Conservation (phyloP, 2,888 invertebrate species). For the Argyra leucocephala region DNA sequence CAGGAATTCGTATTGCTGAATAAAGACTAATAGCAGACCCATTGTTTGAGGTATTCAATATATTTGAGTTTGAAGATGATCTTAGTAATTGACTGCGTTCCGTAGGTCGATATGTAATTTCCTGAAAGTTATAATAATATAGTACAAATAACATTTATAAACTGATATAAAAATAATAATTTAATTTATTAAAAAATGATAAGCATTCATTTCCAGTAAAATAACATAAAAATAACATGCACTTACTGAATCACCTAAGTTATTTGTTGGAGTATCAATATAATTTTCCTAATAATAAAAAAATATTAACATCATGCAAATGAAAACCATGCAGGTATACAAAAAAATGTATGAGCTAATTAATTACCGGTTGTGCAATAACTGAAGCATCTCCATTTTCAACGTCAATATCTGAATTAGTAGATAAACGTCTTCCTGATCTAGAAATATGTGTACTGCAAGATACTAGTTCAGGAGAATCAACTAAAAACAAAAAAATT, state of each 20-base stretch:
- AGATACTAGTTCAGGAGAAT: slow-evolving; percentile 71
- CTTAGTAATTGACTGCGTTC: slow-evolving; percentile 41
- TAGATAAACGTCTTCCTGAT: slow-evolving; percentile 26
- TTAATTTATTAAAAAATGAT: too few species aligned
- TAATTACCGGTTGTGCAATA: slow-evolving; percentile 42
- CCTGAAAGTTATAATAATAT: slow-evolving; percentile 28
- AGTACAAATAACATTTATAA: background rate
- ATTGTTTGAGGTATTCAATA: slow-evolving; percentile 16
- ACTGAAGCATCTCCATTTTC: slow-evolving; percentile 28
- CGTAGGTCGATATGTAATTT: slow-evolving; percentile 37
- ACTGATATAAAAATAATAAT: too few species aligned
- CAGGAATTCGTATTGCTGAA: slow-evolving; percentile 72
- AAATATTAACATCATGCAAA: slow-evolving; percentile 14
- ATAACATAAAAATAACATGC: slow-evolving; percentile 23
- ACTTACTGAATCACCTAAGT: slow-evolving; percentile 33
- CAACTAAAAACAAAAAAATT: slow-evolving; percentile 73
- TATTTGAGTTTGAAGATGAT: slow-evolving; percentile 17
- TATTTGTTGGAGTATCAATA: slow-evolving; percentile 19
- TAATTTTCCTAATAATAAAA: slow-evolving; percentile 21
- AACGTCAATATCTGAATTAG: slow-evolving; percentile 44
- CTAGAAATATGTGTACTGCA: slow-evolving; percentile 27
- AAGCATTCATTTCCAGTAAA: too few species aligned
- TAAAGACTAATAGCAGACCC: slow-evolving; percentile 34
- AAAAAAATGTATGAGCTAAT: background rate
- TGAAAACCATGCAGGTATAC: background rate